Evolutionary conservation across 1,140 invertebrate genomes (phyloP), one percentile per base, ranked within the genome.

Genomic region (Aricia agestis): DNA sequence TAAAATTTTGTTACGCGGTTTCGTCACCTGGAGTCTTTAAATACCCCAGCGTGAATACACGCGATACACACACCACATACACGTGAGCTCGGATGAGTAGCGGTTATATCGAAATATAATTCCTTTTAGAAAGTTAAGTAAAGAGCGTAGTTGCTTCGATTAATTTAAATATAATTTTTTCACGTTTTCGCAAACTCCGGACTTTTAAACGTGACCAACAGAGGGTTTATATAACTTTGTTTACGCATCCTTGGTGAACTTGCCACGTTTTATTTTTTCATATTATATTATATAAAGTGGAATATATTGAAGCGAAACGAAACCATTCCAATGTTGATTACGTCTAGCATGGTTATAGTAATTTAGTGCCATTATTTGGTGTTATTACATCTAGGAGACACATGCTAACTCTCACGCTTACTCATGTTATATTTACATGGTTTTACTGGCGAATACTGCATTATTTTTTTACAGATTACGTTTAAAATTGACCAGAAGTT

Each of bases 311-410:
- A 13, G 45, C 45, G 11, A 31, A 68, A n/a, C 18, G 17, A 73
- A 73, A 66, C 66, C 63, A 70, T 73, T 68, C 1, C 32, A 45
- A 66, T 75, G 63, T 73, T 61, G 71, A 72, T 75, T 72, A 57
- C 15, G 25, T 18, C 32, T 57, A 15, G 18, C 17, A 68, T 31
- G 36, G 25, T 68, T 52, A 67, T 66, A 68, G 71, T 68, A 76
- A 77, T 74, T 75, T 70, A 52, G 66, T 74, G 72, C 66, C 66
- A 61, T 79, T 74, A 72, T 73, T 77, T 78, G 63, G 67, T 61
- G 70, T 75, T 74, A 75, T 80, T 74, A 79, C 61, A 66, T 67
- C 67, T 52, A n/a, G 71, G 17, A 52, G 45, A 18, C 80, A 78
- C 61, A 59, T 79, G 76, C 59, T 66, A n/a, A 17, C 41, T 77